Percentiles rank a stretch among this genome's conserved stretches.
These are phyloP conservation scores for Apamea sordens DNA, from an alignment of 2,888 invertebrate species.

Conservation along the genomic window DNA sequence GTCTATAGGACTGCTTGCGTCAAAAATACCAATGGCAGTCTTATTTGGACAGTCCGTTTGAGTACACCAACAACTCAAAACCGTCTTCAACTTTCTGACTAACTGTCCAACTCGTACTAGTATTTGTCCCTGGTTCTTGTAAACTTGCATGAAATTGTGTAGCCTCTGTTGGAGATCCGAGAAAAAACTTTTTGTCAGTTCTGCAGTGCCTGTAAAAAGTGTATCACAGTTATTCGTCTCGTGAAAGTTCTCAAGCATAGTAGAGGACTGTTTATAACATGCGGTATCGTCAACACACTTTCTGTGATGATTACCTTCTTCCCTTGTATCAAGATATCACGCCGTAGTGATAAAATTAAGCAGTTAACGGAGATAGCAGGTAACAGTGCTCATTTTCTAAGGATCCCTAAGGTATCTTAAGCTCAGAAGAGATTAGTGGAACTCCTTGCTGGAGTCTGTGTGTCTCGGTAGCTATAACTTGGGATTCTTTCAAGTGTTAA, in stretches of 20 bases:
- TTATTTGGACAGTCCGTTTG: neutral
- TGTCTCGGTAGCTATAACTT: neutral
- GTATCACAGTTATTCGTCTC: neutral
- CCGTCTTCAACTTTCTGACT: neutral
- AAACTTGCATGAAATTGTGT: neutral
- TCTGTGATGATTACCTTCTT: constrained; percentile 28
- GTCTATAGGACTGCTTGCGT: neutral
- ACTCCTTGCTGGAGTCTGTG: neutral
- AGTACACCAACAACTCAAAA: neutral
- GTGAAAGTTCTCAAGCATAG: neutral
- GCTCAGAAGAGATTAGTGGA: too few species aligned
- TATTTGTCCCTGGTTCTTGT: neutral
- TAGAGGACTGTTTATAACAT: neutral
- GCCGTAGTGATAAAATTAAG: constrained; percentile 8
- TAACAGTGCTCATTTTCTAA: constrained; percentile 8
- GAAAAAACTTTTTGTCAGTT: neutral
- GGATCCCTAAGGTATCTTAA: neutral
- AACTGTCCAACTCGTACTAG: neutral
- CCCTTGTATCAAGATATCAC: constrained; percentile 16
- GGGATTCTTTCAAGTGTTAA: neutral
- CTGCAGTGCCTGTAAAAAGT: constrained; percentile 11
- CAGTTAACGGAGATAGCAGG: constrained; percentile 24
- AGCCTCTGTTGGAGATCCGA: neutral
- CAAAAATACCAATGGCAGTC: neutral
- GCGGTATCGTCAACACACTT: neutral